Base-by-base conservation (phyloP, 2,113 vertebrate genomes). In the Gila orcuttii region DNA sequence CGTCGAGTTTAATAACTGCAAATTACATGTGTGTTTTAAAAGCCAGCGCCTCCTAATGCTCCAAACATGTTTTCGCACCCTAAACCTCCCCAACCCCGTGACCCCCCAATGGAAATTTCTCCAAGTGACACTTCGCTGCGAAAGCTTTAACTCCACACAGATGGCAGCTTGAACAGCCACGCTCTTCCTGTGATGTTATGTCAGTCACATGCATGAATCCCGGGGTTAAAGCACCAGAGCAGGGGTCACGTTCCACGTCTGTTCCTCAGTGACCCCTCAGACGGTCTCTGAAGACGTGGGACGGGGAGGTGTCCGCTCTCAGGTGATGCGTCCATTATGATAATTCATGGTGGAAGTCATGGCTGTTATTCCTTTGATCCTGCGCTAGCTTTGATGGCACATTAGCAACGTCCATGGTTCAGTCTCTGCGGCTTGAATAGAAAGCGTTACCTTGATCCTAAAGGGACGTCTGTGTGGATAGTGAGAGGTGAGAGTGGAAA, bases 371-470 rank as follows among this genome's bases (percentile, higher is more conserved):
- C 47, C 83, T 90, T 89, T 88, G 88, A 88, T 88, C 82, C 79
- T 83, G 66, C 6, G 55, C 55, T 57, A 74, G 80, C 89, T 89
- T 88, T 90, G 81, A 86, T 82, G 87, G 79, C 77, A 84, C 86
- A 73, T 88, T 88, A 86, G 84, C 84, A 57, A 50, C 78, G 59
- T 75, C 55, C 64, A 23, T 59, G 69, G 78, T 85, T 84, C 78
- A 87, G 84, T 69, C 33, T 82, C 77, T 86, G 66, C 25, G 62
- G 60, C 57, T 71, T 86, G 85, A 88, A 87, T 80, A 39, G 82
- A 88, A 82, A 86, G 88, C 81, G 82, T 88, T 79, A 42, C 85
- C 85, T 88, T 90, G 76, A 90, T 89, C 87, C 89, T 62, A 19
- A 47, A 74, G 42, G 57, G 39, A 66, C 75, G 19, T 21, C 6